These are phyloP conservation scores for Rhadinocentrus ornatus DNA, from an alignment of 2,797 vertebrate genomes.

Conservation along the genomic window DNA sequence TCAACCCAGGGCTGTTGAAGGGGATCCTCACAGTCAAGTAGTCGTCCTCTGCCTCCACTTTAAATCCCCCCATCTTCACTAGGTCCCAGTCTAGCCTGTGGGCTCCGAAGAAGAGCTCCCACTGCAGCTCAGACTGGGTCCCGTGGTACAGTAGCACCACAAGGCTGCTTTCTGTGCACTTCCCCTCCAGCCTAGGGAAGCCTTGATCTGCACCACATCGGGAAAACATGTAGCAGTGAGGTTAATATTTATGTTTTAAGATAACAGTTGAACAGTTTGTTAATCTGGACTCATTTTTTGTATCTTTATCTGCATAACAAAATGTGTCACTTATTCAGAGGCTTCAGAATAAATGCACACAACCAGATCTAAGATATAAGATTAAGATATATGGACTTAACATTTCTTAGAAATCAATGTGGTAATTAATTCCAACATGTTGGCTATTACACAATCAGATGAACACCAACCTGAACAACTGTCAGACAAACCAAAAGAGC, in stretches of 20 bases:
- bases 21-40: slow-evolving; percentile 77
- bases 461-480: no score
- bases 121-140: slow-evolving; percentile 63
- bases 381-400: no score
- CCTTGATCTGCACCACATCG: slow-evolving; percentile 22
- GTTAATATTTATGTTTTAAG: neutral
- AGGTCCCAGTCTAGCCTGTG: slow-evolving; percentile 67
- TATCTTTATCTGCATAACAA: neutral
- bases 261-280: neutral
- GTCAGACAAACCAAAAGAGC: no score
- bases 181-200: slow-evolving; percentile 59
- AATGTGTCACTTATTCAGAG: neutral
- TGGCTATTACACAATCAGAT: no score
- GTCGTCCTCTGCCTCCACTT: slow-evolving; percentile 69
- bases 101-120: slow-evolving; percentile 79
- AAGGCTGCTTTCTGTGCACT: slow-evolving; percentile 64
- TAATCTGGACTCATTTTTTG: neutral
- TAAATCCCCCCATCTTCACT: slow-evolving; percentile 63
- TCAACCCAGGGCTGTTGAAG: slow-evolving; percentile 70
- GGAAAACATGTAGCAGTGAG: neutral
- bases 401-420: no score
- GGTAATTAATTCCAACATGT: no score
- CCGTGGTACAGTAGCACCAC: slow-evolving; percentile 68
- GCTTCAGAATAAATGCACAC: neutral
- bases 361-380: no score